Evolutionary conservation across 1,140 invertebrate species (phyloP), one percentile per base, ranked within the genome.

Genomic region (Linepithema humile): DNA sequence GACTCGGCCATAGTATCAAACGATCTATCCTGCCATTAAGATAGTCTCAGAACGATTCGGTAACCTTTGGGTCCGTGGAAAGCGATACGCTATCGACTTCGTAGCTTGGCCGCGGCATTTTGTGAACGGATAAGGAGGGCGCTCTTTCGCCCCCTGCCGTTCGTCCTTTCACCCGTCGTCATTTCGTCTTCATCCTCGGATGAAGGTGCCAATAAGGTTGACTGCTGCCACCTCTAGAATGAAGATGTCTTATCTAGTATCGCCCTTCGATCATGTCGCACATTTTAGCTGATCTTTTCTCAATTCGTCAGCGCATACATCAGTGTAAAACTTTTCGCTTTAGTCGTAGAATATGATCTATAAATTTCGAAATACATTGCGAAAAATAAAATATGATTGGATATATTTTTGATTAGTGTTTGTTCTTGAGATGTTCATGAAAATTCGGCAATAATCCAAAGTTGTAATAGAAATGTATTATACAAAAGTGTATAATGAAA

Each of bases 11-110:
- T 94, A 94, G 93, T 93, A 94, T 94, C 93, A 92, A 94, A 94
- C 94, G 93, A 94, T 94, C 94, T 94, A 94, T 94, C 91, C 93
- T 90, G 85, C 94, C 92, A 94, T 94, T 94, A 94, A 94, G 94
- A 94, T 94, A 94, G 94, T 94, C 94, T 94, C 89, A 91, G 89
- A 94, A 94, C 93, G 94, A 94, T 94, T 94, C 94, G 92, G 93
- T 94, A 94, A 94, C 94, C 94, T 94, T 93, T 94, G 93, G 93
- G 91, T 94, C 92, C 92, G 91, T 92, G 87, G 89, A 94, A 94
- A 94, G 91, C 93, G 93, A 94, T 94, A 94, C 93, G 92, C 91
- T 94, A 94, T 94, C 93, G 91, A 94, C 90, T 94, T 73, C 62
- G 84, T 90, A 88, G 91, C 88, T 91, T 87, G 92, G 85, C 86